Evolutionary conservation across 2,888 invertebrate species (phyloP).

Genomic region (Stenodera caucasica): DNA sequence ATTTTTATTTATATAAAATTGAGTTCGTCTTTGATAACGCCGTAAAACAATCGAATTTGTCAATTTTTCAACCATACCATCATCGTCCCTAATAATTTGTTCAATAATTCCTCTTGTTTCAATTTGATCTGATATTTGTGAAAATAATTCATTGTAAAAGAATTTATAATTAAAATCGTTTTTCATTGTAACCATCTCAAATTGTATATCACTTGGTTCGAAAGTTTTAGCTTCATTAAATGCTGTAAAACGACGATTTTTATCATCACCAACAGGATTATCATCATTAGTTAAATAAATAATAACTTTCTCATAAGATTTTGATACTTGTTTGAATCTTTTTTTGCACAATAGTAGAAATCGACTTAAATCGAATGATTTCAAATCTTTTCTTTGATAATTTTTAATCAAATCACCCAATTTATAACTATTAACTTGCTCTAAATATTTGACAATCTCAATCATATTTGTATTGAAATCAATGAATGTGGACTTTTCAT

Average conservation of each 20-base stretch:
- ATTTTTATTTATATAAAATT: conserved; percentile 41
- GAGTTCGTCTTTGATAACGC: conserved; percentile 28
- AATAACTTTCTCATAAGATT: conserved; percentile 37
- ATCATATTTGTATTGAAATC: conserved; percentile 39
- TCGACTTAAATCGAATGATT: conserved; percentile 37
- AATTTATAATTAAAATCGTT: conserved; percentile 38
- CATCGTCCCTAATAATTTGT: conserved; percentile 38
- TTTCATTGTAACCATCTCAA: conserved; percentile 40
- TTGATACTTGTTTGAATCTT: conserved; percentile 39
- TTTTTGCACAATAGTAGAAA: conserved; percentile 44
- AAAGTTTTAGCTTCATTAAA: conserved; percentile 47
- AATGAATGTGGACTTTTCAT: conserved; percentile 33
- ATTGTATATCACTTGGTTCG: conserved; percentile 33
- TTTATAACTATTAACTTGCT: conserved; percentile 28
- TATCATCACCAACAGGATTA: conserved; percentile 39
- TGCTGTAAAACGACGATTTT: conserved; percentile 40
- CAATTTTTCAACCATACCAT: conserved; percentile 39
- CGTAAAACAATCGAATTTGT: conserved; percentile 31
- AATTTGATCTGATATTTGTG: conserved; percentile 23
- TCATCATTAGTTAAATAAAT: conserved; percentile 46
- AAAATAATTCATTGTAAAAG: conserved; percentile 47
- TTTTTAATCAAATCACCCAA: conserved; percentile 34
- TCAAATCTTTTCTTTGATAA: conserved; percentile 34
- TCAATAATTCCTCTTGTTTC: conserved; percentile 17
- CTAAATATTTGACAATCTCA: conserved; percentile 38